A percentile compares a stretch with the other conserved stretches of the same genome.
Conservation (phyloP, 2,797 vertebrate genomes). For the Siniperca scherzeri region DNA sequence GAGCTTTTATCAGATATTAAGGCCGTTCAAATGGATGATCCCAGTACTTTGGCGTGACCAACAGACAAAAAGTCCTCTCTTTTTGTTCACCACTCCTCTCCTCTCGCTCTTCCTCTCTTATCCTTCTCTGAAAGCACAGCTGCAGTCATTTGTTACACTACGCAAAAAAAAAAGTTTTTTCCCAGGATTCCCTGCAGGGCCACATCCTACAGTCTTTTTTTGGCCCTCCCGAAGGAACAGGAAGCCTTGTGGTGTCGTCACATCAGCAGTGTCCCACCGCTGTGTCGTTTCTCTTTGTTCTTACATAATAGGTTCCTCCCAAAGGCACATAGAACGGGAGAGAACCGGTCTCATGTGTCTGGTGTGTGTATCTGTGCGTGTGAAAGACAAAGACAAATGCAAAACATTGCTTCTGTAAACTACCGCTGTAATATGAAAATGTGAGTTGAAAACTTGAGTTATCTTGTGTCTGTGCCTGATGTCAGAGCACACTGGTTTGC, state of each 20-base stretch:
- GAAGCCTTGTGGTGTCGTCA: constrained; percentile 66
- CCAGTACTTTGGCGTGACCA: constrained; percentile 73
- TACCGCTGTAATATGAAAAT: constrained; percentile 28
- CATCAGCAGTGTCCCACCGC: constrained; percentile 49
- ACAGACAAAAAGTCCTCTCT: constrained; percentile 76
- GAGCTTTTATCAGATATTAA: constrained; percentile 82
- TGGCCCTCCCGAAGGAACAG: constrained; percentile 62
- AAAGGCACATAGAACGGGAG: constrained; percentile 29
- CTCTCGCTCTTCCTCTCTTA: constrained; percentile 60
- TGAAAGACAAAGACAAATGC: constrained; percentile 39
- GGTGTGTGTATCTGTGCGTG: constrained; percentile 13
- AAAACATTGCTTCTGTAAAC: constrained; percentile 44
- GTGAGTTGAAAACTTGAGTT: constrained; percentile 41
- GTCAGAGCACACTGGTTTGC: constrained; percentile 25
- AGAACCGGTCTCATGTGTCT: constrained; percentile 37
- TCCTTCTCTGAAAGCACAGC: constrained; percentile 75
- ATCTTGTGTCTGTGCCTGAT: constrained; percentile 18
- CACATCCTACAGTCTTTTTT: constrained; percentile 68
- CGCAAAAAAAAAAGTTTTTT: constrained; percentile 48
- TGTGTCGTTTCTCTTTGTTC: constrained; percentile 60
- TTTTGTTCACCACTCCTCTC: constrained; percentile 62
- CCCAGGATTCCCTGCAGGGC: constrained; percentile 76
- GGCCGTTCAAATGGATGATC: constrained; percentile 80
- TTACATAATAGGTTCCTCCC: constrained; percentile 64
- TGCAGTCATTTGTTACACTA: constrained; percentile 78